These are phyloP conservation scores for Procavia capensis DNA, from an alignment of 2,113 vertebrate genomes.

Conservation along the genomic window DNA sequence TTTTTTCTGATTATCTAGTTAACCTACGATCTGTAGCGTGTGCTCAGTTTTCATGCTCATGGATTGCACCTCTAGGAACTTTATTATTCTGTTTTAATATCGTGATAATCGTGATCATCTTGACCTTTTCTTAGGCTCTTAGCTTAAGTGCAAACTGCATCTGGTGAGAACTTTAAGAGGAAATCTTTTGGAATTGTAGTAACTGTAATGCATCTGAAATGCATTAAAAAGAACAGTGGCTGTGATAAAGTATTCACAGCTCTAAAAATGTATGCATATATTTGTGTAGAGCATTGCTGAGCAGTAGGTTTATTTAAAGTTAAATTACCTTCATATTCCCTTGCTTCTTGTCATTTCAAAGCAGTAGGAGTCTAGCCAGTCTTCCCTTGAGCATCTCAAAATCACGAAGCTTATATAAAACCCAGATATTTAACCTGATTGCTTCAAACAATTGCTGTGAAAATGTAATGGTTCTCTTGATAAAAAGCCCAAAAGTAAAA, in stretches of 20 bases:
- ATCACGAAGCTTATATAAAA: conserved; percentile 63
- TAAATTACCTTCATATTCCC: conserved; percentile 76
- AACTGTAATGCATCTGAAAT: conserved; percentile 54
- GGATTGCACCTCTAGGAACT: background rate
- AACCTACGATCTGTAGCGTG: background rate
- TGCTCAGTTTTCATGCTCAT: background rate
- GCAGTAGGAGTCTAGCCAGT: conserved; percentile 58
- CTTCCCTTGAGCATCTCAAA: conserved; percentile 62
- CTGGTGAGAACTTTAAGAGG: conserved; percentile 27
- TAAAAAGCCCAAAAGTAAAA: conserved; percentile 67
- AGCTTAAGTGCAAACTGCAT: conserved; percentile 16
- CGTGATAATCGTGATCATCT: background rate
- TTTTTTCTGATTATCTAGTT: background rate
- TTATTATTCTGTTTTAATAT: background rate
- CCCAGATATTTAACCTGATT: conserved; percentile 71
- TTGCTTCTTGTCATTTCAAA: conserved; percentile 75
- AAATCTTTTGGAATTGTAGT: conserved; percentile 52
- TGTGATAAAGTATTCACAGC: conserved; percentile 72
- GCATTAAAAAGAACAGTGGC: conserved; percentile 69
- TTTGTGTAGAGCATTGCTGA: conserved; percentile 54
- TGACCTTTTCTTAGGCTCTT: conserved; percentile 52
- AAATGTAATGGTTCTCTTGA: conserved; percentile 68
- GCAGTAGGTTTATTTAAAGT: conserved; percentile 72
- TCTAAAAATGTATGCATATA: conserved; percentile 70
- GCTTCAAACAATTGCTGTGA: conserved; percentile 68